phyloP scores from a whole-genome alignment of 2,113 vertebrate species.

The Caretta caretta region DNA sequence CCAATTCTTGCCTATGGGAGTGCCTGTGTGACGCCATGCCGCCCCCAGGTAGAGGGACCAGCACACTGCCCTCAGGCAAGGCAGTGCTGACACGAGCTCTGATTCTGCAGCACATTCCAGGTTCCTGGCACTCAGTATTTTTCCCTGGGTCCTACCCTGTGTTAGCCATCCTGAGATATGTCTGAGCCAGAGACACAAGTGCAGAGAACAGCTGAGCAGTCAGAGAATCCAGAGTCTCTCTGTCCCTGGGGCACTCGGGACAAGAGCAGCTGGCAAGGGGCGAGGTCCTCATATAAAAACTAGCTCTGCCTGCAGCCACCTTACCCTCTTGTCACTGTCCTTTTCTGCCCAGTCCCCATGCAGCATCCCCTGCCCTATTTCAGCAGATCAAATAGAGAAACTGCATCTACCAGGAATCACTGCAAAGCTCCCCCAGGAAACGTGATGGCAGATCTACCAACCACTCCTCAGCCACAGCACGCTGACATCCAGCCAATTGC shows the following conservation, averaged over 20 bases:
- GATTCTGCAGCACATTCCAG: not conserved
- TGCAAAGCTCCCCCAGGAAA: not conserved
- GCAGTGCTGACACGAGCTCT: not conserved
- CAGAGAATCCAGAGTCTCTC: constrained; percentile 14
- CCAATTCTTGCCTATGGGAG: not conserved
- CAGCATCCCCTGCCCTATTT: fast-evolving
- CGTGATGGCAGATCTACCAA: not conserved
- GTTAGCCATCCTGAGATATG: not conserved
- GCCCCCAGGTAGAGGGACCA: not conserved
- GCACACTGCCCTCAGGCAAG: not conserved
- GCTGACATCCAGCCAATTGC: not conserved
- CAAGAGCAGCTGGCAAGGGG: constrained; percentile 46
- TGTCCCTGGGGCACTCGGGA: not conserved
- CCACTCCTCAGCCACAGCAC: not conserved
- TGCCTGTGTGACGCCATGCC: not conserved
- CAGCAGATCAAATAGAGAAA: not conserved
- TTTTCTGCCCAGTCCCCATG: no score
- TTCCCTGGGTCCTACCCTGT: not conserved
- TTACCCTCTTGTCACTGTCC: not conserved
- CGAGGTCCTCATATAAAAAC: not conserved
- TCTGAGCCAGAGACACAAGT: constrained; percentile 7
- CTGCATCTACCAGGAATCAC: fast-evolving
- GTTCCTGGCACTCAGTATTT: not conserved
- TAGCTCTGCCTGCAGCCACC: not conserved
- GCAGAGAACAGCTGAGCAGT: constrained; percentile 69